Evolutionary conservation across 2,113 vertebrate species (phyloP).

Genomic region (Pan troglodytes): NHGRI_mPanTro3-v2.1_pri NC_072409.2:90619001-90619500

Average conservation of each 20-base stretch:
- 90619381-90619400: not conserved
- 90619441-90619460: not conserved
- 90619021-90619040: not conserved
- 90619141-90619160: not conserved
- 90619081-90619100: not conserved
- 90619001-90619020: too few species aligned
- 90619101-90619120: not conserved
- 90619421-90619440: not conserved
- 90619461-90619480: not conserved
- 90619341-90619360: not conserved
- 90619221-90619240: not conserved
- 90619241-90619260: not conserved
- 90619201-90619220: not conserved
- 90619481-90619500: not conserved
- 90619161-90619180: not conserved
- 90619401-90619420: not conserved
- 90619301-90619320: not conserved
- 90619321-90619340: not conserved
- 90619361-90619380: not conserved
- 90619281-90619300: not conserved
- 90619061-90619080: not conserved
- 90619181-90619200: not conserved
- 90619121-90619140: not conserved
- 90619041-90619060: not conserved
- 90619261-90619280: not conserved